Evolutionary conservation across 2,113 vertebrate species (phyloP).

Genomic region (Bungarus multicinctus): DNA sequence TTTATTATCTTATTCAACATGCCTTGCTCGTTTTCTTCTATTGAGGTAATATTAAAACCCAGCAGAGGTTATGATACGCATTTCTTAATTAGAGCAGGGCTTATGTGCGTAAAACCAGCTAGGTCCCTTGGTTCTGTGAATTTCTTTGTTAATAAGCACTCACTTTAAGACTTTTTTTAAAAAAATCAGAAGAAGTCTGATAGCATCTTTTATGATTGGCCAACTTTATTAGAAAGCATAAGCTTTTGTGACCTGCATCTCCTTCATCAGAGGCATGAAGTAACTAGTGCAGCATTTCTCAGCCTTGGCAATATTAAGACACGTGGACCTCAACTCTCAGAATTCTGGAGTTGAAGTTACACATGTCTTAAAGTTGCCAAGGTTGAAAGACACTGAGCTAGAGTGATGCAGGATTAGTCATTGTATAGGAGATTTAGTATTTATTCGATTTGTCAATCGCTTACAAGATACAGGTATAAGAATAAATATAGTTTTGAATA

Average conservation of each 20-base stretch:
- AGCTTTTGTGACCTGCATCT: neutral
- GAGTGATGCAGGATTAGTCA: neutral
- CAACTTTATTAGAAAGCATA: neutral
- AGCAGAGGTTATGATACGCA: neutral
- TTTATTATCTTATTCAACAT: neutral
- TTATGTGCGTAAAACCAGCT: constrained; percentile 23
- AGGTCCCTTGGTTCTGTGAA: constrained; percentile 23
- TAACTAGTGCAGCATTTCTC: neutral
- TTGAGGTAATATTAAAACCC: constrained; percentile 1
- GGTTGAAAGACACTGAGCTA: neutral
- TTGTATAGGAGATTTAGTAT: too few species aligned
- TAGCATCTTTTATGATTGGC: neutral
- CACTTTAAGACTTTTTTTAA: neutral
- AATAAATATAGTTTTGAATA: too few species aligned
- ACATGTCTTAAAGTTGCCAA: neutral
- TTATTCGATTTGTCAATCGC: too few species aligned
- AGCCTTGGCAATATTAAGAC: neutral
- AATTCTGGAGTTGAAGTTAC: neutral
- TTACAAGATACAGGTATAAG: too few species aligned
- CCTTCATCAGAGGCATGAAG: neutral
- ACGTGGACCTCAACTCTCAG: neutral
- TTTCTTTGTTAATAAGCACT: constrained; percentile 32
- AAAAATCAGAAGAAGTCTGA: neutral
- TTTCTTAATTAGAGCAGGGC: constrained; percentile 1
- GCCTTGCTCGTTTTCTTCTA: neutral